These are phyloP conservation scores for Damaliscus lunatus DNA, from an alignment of 2,113 vertebrate species.

Conservation along the genomic window DNA sequence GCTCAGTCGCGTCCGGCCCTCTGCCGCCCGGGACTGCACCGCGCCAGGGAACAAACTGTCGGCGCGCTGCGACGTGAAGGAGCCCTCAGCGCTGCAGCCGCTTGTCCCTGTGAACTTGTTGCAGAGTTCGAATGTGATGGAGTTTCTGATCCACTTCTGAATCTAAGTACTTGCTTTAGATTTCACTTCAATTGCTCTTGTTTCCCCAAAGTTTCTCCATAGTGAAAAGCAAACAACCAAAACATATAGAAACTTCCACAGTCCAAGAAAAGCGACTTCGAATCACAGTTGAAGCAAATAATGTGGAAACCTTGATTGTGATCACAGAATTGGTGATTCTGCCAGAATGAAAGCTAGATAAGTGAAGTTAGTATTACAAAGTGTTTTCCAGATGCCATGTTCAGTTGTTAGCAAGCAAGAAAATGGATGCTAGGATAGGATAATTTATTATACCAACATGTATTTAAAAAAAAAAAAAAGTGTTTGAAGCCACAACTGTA, in stretches of 20 bases:
- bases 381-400: background rate
- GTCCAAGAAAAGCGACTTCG: background rate
- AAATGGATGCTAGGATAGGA: too few relatives aligned
- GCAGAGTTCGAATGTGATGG: background rate
- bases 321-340: background rate
- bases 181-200: background rate
- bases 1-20: background rate
- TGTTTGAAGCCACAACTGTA: background rate
- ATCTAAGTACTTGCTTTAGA: background rate
- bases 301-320: background rate
- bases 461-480: background rate
- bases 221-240: background rate
- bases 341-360: background rate
- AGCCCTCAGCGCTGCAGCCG: background rate
- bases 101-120: background rate
- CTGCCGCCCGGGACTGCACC: background rate
- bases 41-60: accelerated
- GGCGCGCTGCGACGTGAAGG: accelerated
- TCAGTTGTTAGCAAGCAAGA: background rate
- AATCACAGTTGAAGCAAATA: background rate
- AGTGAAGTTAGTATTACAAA: background rate
- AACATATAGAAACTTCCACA: background rate
- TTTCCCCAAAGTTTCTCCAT: background rate
- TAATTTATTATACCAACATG: background rate
- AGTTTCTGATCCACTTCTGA: background rate